A percentile compares a stretch with the other conserved stretches of the same genome.
phyloP scores from a whole-genome alignment of 2,888 invertebrate species.

The Platypus cylindrus region DNA sequence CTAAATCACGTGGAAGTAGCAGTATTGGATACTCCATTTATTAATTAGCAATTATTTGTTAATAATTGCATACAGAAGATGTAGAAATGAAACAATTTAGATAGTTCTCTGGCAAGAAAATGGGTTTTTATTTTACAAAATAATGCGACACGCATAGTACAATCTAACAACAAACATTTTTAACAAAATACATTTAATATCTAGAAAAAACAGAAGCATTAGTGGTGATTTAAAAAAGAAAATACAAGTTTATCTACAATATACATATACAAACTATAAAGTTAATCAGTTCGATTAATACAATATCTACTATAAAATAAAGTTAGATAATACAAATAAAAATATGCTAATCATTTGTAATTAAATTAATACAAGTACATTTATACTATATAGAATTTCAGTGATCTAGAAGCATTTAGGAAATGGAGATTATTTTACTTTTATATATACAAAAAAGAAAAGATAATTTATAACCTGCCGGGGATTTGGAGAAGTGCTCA shows the following conservation, averaged over 20 bases:
- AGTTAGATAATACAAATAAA: slow-evolving; percentile 2
- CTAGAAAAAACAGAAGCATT: slow-evolving; percentile 25
- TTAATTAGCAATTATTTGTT: neutral
- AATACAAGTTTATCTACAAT: slow-evolving; percentile 19
- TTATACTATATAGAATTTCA: too few relatives aligned
- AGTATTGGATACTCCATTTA: slow-evolving; percentile 27
- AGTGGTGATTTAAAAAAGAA: too few relatives aligned
- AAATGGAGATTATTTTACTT: too few relatives aligned
- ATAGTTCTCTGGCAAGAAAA: slow-evolving; percentile 12
- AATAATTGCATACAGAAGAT: neutral
- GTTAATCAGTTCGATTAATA: slow-evolving; percentile 21
- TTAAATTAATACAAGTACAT: neutral
- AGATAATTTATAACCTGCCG: neutral
- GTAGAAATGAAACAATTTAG: neutral
- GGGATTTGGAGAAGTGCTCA: too few relatives aligned
- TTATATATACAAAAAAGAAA: slow-evolving; percentile 1
- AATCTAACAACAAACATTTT: slow-evolving; percentile 22
- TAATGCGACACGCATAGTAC: slow-evolving; percentile 12
- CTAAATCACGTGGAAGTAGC: slow-evolving; percentile 28
- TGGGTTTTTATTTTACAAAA: slow-evolving; percentile 12
- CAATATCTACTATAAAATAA: too few relatives aligned
- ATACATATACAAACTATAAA: slow-evolving; percentile 19
- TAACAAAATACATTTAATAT: slow-evolving; percentile 25
- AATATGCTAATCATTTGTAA: neutral
- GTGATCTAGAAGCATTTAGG: slow-evolving; percentile 1